phyloP scores from a whole-genome alignment of 2,113 vertebrate genomes.

The Pelodiscus sinensis region DNA sequence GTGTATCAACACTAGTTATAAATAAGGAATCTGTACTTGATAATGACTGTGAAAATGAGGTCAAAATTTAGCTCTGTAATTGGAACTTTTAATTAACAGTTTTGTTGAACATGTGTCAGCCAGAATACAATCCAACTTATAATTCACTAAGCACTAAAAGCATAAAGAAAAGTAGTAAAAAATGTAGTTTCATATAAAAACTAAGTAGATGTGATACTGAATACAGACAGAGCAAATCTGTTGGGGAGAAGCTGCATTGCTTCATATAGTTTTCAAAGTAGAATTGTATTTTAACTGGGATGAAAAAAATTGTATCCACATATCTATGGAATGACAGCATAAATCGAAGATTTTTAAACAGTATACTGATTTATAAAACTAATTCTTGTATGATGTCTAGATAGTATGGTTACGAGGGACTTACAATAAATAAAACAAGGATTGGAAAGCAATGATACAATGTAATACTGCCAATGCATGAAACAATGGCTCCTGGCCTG shows the following conservation, averaged over 20 bases:
- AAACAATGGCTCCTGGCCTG: not conserved
- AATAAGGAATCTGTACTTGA: conserved; percentile 2
- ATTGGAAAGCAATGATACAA: not conserved
- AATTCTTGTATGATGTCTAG: not conserved
- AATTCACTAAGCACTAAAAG: not conserved
- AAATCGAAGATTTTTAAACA: not conserved
- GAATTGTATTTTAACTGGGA: conserved; percentile 16
- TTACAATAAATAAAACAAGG: conserved; percentile 39
- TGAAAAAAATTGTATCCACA: not conserved
- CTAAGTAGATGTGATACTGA: not conserved
- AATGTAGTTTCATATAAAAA: conserved; percentile 16
- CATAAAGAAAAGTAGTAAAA: not conserved
- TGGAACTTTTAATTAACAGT: conserved; percentile 31
- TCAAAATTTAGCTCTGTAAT: conserved; percentile 31
- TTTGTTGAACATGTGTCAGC: not conserved
- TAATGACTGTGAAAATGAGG: not conserved
- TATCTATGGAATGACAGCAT: not conserved
- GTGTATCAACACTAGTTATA: not conserved
- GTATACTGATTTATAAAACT: not conserved
- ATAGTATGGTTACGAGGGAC: conserved; percentile 27
- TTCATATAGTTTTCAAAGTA: not conserved
- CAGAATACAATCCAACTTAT: not conserved
- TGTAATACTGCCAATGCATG: not conserved
- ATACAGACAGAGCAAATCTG: not conserved
- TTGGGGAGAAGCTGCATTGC: not conserved